Conservation (phyloP, 2,113 vertebrate genomes). For the Melierax canorus region DNA sequence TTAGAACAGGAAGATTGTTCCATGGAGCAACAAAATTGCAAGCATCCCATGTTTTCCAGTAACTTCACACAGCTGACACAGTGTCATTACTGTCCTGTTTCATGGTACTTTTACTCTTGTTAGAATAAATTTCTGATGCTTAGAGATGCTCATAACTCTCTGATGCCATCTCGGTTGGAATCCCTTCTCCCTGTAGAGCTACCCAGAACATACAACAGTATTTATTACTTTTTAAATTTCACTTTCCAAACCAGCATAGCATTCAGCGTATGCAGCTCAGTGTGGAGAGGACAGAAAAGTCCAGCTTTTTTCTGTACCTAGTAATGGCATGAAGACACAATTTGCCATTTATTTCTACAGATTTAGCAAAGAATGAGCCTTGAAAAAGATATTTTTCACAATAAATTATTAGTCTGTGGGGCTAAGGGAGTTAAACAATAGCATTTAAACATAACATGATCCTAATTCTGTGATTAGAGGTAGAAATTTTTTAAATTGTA, state of each 20-base stretch:
- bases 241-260: background rate
- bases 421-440: background rate
- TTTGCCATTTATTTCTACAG: background rate
- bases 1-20: slow-evolving; percentile 51
- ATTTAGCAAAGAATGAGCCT: background rate
- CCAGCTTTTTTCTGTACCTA: background rate
- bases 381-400: background rate
- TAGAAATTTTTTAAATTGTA: background rate
- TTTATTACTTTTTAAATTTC: background rate
- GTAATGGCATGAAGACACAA: background rate
- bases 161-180: background rate
- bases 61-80: slow-evolving; percentile 53
- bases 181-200: background rate
- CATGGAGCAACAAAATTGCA: slow-evolving; percentile 28
- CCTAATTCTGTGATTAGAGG: background rate
- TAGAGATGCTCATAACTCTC: background rate
- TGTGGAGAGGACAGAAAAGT: background rate
- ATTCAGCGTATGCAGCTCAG: background rate
- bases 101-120: background rate
- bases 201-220: background rate
- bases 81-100: slow-evolving; percentile 14
- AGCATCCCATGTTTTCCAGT: slow-evolving; percentile 58
- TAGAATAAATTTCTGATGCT: background rate
- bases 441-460: background rate
- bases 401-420: background rate